A percentile compares a stretch with the other conserved stretches of the same genome.
Conservation (phyloP, 2,888 invertebrate genomes). For the Drosophila formosana region DNA sequence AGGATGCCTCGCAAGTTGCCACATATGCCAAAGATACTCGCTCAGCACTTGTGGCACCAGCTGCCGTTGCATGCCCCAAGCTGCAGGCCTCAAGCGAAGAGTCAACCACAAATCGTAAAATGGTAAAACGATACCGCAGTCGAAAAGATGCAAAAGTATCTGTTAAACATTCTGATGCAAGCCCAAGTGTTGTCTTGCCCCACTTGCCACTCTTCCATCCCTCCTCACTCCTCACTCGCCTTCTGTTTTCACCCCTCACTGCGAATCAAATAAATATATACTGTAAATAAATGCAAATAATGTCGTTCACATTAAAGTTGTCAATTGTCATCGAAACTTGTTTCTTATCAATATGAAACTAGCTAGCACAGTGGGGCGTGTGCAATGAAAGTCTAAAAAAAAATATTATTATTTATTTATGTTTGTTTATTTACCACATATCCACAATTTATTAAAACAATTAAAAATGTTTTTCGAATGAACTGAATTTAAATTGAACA, state of each 20-base stretch:
- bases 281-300: conserved; percentile 68
- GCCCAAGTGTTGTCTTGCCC: conserved; percentile 17
- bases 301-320: conserved; percentile 63
- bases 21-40: conserved; percentile 61
- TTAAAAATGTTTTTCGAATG: too few relatives aligned
- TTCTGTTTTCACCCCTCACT: background rate
- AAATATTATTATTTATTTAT: background rate
- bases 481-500: too few relatives aligned
- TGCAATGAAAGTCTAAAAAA: background rate
- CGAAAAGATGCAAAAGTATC: conserved; percentile 27
- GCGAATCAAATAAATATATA: conserved; percentile 34
- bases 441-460: too few relatives aligned
- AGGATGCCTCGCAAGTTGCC: conserved; percentile 46
- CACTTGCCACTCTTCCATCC: background rate
- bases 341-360: conserved; percentile 54
- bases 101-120: conserved; percentile 55
- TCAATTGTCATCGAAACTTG: conserved; percentile 63
- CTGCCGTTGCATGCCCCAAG: conserved; percentile 40
- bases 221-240: background rate
- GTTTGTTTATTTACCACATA: too few relatives aligned
- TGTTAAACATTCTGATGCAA: conserved; percentile 27
- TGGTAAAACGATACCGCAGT: conserved; percentile 56
- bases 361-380: conserved; percentile 12
- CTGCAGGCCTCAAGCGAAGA: conserved; percentile 21
- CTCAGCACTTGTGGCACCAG: conserved; percentile 50